Evolutionary conservation across 1,140 invertebrate species (phyloP), one percentile per base, ranked within the genome.

Genomic region (Lasaia peninsularis): DNA sequence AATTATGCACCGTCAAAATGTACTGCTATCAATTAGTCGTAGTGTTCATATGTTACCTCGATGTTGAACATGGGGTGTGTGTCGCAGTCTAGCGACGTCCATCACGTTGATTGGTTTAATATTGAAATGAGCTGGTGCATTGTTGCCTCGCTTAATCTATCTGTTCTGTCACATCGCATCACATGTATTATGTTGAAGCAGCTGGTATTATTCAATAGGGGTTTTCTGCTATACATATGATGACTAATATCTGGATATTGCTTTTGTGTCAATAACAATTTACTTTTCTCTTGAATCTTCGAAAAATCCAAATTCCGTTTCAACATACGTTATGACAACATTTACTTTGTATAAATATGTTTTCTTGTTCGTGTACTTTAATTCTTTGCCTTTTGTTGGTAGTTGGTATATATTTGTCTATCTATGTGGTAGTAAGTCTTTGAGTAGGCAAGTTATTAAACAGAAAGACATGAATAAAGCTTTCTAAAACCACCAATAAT

Each of bases 21-120:
- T 18, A 56, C 48, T 48, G 60, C 56, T 28, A 62, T 62, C 52
- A 76, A 67, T 73, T 73, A 69, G 55, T 62, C 21, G 35, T 40
- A 48, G 16, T 48, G 14, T 48, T 55, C 53, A 55, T 55, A 40
- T 37, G 37, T 18, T 54, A 37, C 21, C 33, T 37, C 52, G 33
- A 21, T 35, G 52, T 20, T 28, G 18, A 28, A 14, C 53, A 44
- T 28, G 53, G 21, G 50, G 50, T 32, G 50, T 32, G 63, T 61
- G 60, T 55, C 44, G 20, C 40, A 50, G 49, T 18, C 56, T 60
- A 59, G 50, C 33, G 44, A 53, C 62, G 65, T 70, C 65, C 67
- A 78, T 76, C 71, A 73, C 56, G 55, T 65, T 71, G 65, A 80
- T 80, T 75, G 68, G 67, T 67, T 74, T 75, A 66, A 73, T 73